Evolutionary conservation across 92 coral and sea anemone species (phyloP).

Genomic region (Pocillopora grandis): DNA sequence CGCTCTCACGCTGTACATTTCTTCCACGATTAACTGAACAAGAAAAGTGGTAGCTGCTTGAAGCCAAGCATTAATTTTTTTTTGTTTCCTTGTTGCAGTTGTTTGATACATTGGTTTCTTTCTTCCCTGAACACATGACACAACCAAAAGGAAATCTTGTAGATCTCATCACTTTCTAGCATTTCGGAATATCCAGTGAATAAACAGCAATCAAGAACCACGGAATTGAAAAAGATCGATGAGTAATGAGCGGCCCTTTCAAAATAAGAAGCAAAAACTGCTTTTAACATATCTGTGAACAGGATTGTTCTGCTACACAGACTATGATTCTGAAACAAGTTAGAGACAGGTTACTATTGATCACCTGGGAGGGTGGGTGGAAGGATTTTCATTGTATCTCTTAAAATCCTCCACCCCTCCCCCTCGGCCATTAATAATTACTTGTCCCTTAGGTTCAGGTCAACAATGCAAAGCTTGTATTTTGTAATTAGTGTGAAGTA

Average conservation of each 20-base stretch:
- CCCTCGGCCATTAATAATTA: too few species aligned
- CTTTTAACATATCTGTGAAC: too few species aligned
- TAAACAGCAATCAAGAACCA: too few species aligned
- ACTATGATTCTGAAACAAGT: too few species aligned
- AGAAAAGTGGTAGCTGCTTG: too few species aligned
- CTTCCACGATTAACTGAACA: too few species aligned
- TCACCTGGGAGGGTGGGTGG: too few species aligned
- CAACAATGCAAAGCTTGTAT: not conserved
- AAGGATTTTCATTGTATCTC: not conserved
- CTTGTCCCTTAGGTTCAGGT: not conserved
- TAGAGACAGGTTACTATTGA: too few species aligned
- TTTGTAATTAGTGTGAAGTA: conserved; percentile 4
- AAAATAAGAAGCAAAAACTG: not conserved
- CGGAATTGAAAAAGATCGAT: not conserved
- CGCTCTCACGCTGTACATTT: too few species aligned
- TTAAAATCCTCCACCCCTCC: not conserved
- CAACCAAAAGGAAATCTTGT: conserved; percentile 93
- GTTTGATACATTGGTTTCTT: conserved; percentile 83
- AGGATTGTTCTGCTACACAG: too few species aligned
- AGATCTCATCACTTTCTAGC: conserved; percentile 84
- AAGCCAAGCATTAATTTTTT: too few species aligned
- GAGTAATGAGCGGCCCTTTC: not conserved
- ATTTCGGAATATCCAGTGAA: not conserved
- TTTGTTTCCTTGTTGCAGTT: conserved; percentile 59
- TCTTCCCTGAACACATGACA: conserved; percentile 94